Conservation (phyloP, 2,797 vertebrate genomes). For the Percopsis omiscomaycus region DNA sequence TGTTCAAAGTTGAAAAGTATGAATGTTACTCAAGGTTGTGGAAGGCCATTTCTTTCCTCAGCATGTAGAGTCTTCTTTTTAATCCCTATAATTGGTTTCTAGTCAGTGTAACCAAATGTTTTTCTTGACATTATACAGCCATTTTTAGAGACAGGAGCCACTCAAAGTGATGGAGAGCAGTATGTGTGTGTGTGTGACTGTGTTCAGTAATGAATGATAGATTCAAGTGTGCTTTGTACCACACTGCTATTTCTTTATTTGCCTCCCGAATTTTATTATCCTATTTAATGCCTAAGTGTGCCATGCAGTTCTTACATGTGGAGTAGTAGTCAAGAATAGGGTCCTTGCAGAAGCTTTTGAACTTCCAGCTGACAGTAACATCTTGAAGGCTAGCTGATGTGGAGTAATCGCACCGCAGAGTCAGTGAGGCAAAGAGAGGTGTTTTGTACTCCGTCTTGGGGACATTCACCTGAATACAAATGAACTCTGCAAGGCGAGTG, state of each 20-base stretch:
- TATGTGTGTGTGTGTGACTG: too few species aligned
- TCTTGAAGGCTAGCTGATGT: slow-evolving; percentile 87
- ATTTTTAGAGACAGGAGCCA: too few species aligned
- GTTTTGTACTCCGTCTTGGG: slow-evolving; percentile 65
- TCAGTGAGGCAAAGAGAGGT: slow-evolving; percentile 81
- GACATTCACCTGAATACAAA: slow-evolving; percentile 67
- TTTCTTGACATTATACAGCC: too few species aligned
- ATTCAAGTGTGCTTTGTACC: too few species aligned
- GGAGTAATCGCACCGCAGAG: slow-evolving; percentile 88
- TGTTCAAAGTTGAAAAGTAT: too few species aligned
- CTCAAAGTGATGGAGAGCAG: too few species aligned
- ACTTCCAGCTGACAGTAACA: slow-evolving; percentile 92
- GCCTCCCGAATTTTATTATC: neutral
- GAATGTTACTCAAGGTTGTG: too few species aligned
- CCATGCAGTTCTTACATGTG: slow-evolving; percentile 72
- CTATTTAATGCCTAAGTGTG: neutral
- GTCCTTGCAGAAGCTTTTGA: slow-evolving; percentile 95
- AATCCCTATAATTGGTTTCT: too few species aligned
- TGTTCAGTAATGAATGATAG: too few species aligned
- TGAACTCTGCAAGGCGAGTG: slow-evolving; percentile 48
- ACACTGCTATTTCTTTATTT: neutral
- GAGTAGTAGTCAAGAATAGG: slow-evolving; percentile 92
- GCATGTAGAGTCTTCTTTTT: too few species aligned
- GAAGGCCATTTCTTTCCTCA: too few species aligned
- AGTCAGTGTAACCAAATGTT: too few species aligned